Base-by-base conservation (phyloP, 2,797 vertebrate genomes). In the Amblyraja radiata region DNA sequence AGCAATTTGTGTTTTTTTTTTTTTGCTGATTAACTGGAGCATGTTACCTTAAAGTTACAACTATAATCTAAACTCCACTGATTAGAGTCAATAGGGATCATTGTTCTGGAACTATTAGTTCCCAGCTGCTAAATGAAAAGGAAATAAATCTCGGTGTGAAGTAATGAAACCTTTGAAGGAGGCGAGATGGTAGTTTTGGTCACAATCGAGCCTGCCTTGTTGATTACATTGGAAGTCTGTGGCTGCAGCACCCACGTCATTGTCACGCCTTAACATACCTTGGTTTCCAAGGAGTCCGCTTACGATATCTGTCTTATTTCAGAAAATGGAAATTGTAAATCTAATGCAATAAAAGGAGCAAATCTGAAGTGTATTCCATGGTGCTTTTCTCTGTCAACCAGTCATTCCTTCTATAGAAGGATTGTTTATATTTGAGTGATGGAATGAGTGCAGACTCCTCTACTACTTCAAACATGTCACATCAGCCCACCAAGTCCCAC, bases 291-390 rank as follows among this genome's bases (percentile, higher is more conserved):
- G 84, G n/a, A 88, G 63, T 68, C 16, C 32, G n/a, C 36, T 88
- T 88, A 68, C 36, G 36, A 88, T 3, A 10, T 6, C 21, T 18
- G 6, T 23, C 84, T 86, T 88, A 9, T 88, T 68, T 68, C 84
- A 68, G 28, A 86, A 32, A 84, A n/a, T 61, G 6, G 63, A 86
- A 88, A 18, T 32, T 88, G 84, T 88, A 88, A 61, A 88, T 36
- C n/a, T 9, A 88, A 88, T 18, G n/a, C 84, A 88, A 88, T 88
- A 88, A 88, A 88, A 18, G 61, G n/a, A 88, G 16, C 61, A 88
- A 88, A 88, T 32, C n/a, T 36, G 63, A 88, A 36, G 0, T 68
- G 13, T 68, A 68, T 88, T 88, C n/a, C 18, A 36, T 68, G 63
- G 63, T 88, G 84, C n/a, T 88, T 88, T 8, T 68, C n/a, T 88